Evolutionary conservation across 2,888 invertebrate species (phyloP).

Genomic region (Eilema caniola): DNA sequence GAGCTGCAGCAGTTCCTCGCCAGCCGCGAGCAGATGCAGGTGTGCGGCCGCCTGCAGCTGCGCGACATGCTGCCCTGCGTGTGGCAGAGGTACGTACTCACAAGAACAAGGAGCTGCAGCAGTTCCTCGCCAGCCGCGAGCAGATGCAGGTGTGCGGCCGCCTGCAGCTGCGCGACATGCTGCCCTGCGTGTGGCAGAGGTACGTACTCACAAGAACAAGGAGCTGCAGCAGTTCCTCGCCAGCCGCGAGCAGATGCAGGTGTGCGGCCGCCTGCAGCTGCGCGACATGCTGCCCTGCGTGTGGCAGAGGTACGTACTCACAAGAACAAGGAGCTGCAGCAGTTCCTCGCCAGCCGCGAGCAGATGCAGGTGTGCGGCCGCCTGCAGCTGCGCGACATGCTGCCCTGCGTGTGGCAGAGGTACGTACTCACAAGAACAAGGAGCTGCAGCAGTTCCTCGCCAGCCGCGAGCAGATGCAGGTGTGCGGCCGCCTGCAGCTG

Average conservation of each 20-base stretch:
- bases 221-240: constrained; percentile 92
- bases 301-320: constrained; percentile 84
- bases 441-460: constrained; percentile 92
- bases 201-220: constrained; percentile 89
- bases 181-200: constrained; percentile 85
- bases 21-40: constrained; percentile 92
- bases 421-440: constrained; percentile 89
- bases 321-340: constrained; percentile 92
- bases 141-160: constrained; percentile 93
- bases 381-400: constrained; percentile 93
- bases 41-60: constrained; percentile 93
- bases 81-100: constrained; percentile 84
- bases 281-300: constrained; percentile 90
- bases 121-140: constrained; percentile 92
- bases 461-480: constrained; percentile 92
- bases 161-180: constrained; percentile 93
- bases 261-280: constrained; percentile 93
- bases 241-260: constrained; percentile 92
- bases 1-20: constrained; percentile 92
- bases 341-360: constrained; percentile 92
- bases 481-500: constrained; percentile 93
- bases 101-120: constrained; percentile 92
- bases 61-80: constrained; percentile 90
- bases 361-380: constrained; percentile 93
- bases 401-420: constrained; percentile 85